These are phyloP conservation scores for Zaprionus camerounensis DNA, from an alignment of 1,140 invertebrate genomes.

Conservation along the genomic window DNA sequence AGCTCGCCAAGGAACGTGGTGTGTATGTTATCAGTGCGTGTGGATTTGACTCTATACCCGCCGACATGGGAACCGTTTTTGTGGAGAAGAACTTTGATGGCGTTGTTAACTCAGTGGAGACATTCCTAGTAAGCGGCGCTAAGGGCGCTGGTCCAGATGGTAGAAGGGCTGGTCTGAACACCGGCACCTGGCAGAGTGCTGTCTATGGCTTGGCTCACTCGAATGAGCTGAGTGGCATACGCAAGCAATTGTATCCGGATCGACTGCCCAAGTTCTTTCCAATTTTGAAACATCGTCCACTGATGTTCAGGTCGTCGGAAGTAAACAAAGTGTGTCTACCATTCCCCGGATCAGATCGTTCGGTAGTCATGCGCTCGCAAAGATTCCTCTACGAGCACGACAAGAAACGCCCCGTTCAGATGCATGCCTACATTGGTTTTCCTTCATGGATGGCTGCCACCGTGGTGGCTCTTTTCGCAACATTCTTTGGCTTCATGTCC, in stretches of 20 bases:
- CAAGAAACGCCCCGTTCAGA: slow-evolving; percentile 89
- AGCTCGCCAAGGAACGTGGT: slow-evolving; percentile 90
- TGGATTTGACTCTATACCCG: slow-evolving; percentile 95
- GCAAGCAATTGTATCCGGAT: slow-evolving; percentile 88
- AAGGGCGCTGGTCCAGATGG: slow-evolving; percentile 66
- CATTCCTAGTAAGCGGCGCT: slow-evolving; percentile 86
- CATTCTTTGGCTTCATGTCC: slow-evolving; percentile 88
- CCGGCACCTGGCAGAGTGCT: slow-evolving; percentile 93
- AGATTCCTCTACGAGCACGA: slow-evolving; percentile 89
- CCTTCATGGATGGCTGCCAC: slow-evolving; percentile 78
- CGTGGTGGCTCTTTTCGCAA: slow-evolving; percentile 85
- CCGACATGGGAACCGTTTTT: slow-evolving; percentile 92
- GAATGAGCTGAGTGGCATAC: slow-evolving; percentile 87
- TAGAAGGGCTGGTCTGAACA: slow-evolving; percentile 86
- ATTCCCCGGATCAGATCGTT: slow-evolving; percentile 92
- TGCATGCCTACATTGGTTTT: slow-evolving; percentile 88
- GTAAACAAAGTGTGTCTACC: slow-evolving; percentile 87
- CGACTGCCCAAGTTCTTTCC: slow-evolving; percentile 88
- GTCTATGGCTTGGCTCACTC: slow-evolving; percentile 89
- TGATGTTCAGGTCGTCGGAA: slow-evolving; percentile 87
- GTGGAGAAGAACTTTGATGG: slow-evolving; percentile 91
- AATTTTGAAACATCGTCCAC: slow-evolving; percentile 85
- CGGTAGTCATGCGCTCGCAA: slow-evolving; percentile 91
- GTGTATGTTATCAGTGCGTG: slow-evolving; percentile 95
- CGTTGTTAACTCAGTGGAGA: slow-evolving; percentile 91